phyloP scores from a whole-genome alignment of 2,797 vertebrate genomes.

The Platalea minor region DNA sequence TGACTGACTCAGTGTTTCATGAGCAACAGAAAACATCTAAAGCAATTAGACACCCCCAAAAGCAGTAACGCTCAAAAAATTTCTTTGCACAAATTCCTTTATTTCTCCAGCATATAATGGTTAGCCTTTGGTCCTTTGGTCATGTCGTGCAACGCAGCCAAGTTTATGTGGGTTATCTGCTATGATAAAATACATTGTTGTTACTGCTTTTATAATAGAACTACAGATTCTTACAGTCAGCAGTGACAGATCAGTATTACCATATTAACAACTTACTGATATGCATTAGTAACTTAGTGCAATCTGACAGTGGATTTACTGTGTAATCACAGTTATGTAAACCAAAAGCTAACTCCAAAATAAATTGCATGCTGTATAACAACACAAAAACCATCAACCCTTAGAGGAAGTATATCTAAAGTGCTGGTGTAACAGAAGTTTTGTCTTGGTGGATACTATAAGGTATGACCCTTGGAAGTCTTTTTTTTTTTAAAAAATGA shows the following conservation, averaged over 20 bases:
- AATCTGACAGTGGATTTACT: neutral
- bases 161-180: neutral
- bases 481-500: neutral
- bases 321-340: neutral
- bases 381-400: neutral
- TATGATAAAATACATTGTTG: neutral
- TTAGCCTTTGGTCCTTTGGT: neutral
- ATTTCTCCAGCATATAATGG: neutral
- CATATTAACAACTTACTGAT: neutral
- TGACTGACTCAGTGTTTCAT: neutral
- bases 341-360: neutral
- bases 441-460: neutral
- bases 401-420: neutral
- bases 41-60: neutral
- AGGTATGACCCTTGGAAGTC: neutral
- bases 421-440: neutral
- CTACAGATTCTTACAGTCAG: neutral
- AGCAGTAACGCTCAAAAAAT: fast-evolving
- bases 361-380: neutral
- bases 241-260: neutral
- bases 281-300: neutral
- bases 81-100: neutral
- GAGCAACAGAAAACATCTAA: neutral
- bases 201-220: neutral
- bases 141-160: neutral